Evolutionary conservation across 2,113 vertebrate genomes (phyloP).

Genomic region (Hoplias malabaricus): DNA sequence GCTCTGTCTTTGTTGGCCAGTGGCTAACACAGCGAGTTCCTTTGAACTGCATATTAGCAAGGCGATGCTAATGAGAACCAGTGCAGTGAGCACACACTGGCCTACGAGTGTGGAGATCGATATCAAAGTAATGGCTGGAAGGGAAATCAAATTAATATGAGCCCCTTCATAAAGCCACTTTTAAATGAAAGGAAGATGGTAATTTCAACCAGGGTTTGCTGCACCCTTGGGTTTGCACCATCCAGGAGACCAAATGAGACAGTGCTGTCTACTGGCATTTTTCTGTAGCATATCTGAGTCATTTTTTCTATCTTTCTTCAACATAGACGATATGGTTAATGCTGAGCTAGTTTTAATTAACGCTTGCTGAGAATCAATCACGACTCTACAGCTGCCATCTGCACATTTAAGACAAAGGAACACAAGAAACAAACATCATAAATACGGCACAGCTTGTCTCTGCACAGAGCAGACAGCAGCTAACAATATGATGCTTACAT

Average conservation of each 20-base stretch:
- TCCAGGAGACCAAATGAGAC: background rate
- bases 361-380: slow-evolving; percentile 73
- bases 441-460: slow-evolving; percentile 55
- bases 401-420: slow-evolving; percentile 64
- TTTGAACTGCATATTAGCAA: slow-evolving; percentile 6
- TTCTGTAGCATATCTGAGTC: slow-evolving; percentile 24
- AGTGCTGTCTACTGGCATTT: background rate
- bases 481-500: slow-evolving; percentile 13
- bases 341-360: slow-evolving; percentile 76
- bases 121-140: slow-evolving; percentile 72
- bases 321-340: slow-evolving; percentile 57
- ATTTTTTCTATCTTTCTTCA: slow-evolving; percentile 29
- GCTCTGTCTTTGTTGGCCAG: slow-evolving; percentile 15
- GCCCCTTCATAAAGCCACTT: slow-evolving; percentile 55
- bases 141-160: slow-evolving; percentile 64
- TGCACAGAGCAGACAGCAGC: slow-evolving; percentile 10
- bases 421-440: slow-evolving; percentile 67
- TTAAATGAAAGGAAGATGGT: slow-evolving; percentile 44
- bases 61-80: slow-evolving; percentile 30
- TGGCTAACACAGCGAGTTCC: background rate
- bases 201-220: slow-evolving; percentile 35
- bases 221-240: slow-evolving; percentile 13
- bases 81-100: slow-evolving; percentile 53
- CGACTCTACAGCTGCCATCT: slow-evolving; percentile 73
- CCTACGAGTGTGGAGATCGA: slow-evolving; percentile 59